phyloP scores from a whole-genome alignment of 2,888 invertebrate species.

The Nematopogon swammerdamellus region DNA sequence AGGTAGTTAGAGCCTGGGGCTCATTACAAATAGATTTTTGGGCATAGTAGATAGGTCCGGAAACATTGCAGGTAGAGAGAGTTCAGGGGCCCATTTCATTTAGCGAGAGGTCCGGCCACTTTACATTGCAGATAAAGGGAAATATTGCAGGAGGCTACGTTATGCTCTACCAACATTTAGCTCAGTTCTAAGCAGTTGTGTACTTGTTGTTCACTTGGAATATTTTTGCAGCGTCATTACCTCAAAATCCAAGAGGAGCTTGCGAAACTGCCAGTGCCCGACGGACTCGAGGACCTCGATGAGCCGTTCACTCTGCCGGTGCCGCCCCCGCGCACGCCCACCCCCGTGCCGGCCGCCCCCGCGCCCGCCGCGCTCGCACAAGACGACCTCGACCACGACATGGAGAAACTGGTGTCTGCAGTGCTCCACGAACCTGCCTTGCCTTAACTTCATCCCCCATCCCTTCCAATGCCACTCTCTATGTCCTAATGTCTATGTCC shows the following conservation, averaged over 20 bases:
- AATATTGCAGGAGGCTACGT: too few relatives aligned
- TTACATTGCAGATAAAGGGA: too few relatives aligned
- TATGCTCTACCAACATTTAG: too few relatives aligned
- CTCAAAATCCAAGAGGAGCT: slow-evolving; percentile 83
- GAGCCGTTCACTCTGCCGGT: slow-evolving; percentile 52
- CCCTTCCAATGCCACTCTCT: not conserved
- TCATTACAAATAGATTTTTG: too few relatives aligned
- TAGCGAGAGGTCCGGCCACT: too few relatives aligned
- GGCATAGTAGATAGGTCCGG: too few relatives aligned
- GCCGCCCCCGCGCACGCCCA: slow-evolving; percentile 16
- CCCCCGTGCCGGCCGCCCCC: slow-evolving; percentile 15
- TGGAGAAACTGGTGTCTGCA: slow-evolving; percentile 75
- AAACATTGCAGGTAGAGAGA: too few relatives aligned
- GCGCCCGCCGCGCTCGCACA: slow-evolving; percentile 23
- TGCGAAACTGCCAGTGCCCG: slow-evolving; percentile 75
- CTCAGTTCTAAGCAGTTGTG: too few relatives aligned
- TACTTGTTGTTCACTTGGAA: too few relatives aligned
- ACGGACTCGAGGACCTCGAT: slow-evolving; percentile 69
- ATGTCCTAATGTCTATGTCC: not conserved
- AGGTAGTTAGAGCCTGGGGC: too few relatives aligned
- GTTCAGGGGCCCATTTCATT: too few relatives aligned
- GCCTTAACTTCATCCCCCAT: slow-evolving; percentile 19
- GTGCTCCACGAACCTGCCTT: slow-evolving; percentile 42
- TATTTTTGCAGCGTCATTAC: slow-evolving; percentile 66
- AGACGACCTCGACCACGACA: slow-evolving; percentile 66